A percentile compares a stretch with the other conserved stretches of the same genome.
Evolutionary conservation across 1,140 invertebrate genomes (phyloP).

Genomic region (Calephelis virginiensis): DNA sequence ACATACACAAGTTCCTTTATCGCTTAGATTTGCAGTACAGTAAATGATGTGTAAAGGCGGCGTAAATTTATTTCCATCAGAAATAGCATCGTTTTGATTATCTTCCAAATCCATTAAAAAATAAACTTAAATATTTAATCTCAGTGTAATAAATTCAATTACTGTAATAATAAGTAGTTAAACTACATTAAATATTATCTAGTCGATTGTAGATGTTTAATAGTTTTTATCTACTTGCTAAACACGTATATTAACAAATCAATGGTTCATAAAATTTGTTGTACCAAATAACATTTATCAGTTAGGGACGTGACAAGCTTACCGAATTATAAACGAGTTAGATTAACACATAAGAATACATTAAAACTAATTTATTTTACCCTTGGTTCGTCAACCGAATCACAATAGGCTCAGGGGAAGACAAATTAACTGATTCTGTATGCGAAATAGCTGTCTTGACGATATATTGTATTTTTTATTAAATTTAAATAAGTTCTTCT

Average conservation of each 20-base stretch:
- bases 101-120: too few species aligned
- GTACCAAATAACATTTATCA: slow-evolving; percentile 1
- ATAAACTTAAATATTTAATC: too few species aligned
- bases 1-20: too few species aligned
- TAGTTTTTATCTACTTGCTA: neutral
- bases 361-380: slow-evolving; percentile 4
- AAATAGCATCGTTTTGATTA: too few species aligned
- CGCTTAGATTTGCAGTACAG: too few species aligned
- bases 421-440: slow-evolving; percentile 11
- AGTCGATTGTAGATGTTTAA: neutral
- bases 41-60: too few species aligned
- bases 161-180: neutral
- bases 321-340: neutral
- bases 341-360: slow-evolving; percentile 4
- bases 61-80: too few species aligned
- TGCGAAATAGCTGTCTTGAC: neutral
- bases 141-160: too few species aligned
- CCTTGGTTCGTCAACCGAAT: neutral
- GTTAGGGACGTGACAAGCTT: slow-evolving; percentile 22
- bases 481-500: too few species aligned
- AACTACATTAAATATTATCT: neutral
- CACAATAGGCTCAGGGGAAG: neutral
- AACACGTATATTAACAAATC: slow-evolving; percentile 19
- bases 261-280: slow-evolving; percentile 29
- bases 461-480: neutral